These are phyloP conservation scores for Calcarius ornatus DNA, from an alignment of 2,113 vertebrate species.

Conservation along the genomic window DNA sequence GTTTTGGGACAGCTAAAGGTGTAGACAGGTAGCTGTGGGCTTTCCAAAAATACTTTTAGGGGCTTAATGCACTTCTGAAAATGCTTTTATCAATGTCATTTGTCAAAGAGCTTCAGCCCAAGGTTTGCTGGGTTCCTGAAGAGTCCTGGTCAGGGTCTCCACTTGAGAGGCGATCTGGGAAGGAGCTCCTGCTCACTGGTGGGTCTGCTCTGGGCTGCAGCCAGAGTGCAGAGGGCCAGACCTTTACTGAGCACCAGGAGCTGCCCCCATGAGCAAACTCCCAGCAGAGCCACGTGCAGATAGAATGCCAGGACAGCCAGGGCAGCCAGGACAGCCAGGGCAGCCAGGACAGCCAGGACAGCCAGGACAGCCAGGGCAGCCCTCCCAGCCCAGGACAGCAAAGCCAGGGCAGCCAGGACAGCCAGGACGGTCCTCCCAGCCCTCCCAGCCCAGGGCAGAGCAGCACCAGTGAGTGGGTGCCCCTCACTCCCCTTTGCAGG, in stretches of 20 bases:
- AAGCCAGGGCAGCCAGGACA: background rate
- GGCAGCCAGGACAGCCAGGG: background rate
- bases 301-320: background rate
- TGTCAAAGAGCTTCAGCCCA: background rate
- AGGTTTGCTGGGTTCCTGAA: background rate
- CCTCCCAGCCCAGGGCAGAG: background rate
- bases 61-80: background rate
- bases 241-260: rapidly evolving
- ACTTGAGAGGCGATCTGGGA: background rate
- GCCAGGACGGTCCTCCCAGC: background rate
- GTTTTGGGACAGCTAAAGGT: background rate
- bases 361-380: background rate
- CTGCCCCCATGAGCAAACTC: background rate
- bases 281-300: background rate
- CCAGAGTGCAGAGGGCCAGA: rapidly evolving
- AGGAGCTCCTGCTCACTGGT: background rate
- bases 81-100: background rate
- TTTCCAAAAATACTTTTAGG: background rate
- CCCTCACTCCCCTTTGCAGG: background rate
- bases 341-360: background rate
- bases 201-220: background rate
- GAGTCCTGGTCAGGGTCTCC: background rate
- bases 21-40: background rate
- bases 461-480: rapidly evolving
- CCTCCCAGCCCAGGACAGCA: no score